Conservation (phyloP, 2,888 invertebrate genomes). For the Tromatobia lineatoria region DNA sequence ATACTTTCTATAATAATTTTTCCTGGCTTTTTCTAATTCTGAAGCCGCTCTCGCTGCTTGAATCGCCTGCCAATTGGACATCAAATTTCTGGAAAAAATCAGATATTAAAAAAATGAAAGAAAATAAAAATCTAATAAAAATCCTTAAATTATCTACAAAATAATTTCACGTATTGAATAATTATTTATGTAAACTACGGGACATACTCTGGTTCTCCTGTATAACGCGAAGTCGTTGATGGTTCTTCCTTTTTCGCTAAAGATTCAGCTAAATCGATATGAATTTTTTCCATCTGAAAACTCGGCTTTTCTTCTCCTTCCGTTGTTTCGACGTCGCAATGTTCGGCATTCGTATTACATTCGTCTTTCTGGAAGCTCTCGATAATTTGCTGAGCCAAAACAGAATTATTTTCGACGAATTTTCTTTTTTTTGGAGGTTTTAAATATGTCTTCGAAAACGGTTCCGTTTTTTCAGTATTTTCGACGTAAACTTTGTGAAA, state of each 20-base stretch:
- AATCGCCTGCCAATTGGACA: background rate
- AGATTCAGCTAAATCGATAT: constrained; percentile 1
- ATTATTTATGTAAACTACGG: background rate
- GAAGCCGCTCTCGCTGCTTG: constrained; percentile 11
- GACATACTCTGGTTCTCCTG: background rate
- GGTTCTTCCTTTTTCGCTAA: background rate
- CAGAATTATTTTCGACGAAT: background rate
- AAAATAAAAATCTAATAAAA: background rate
- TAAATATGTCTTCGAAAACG: background rate
- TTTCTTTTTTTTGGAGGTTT: background rate
- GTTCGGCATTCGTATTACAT: background rate
- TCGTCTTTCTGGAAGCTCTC: background rate
- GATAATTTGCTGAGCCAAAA: no score
- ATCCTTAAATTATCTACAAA: background rate
- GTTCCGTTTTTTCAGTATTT: background rate
- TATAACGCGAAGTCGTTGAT: background rate
- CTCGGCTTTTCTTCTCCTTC: background rate
- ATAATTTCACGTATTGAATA: background rate
- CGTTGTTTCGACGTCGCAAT: background rate
- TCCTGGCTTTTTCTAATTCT: background rate
- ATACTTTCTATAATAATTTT: constrained; percentile 6
- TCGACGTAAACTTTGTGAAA: constrained; percentile 32
- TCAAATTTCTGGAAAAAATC: constrained; percentile 2
- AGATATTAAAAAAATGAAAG: no score
- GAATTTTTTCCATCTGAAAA: constrained; percentile 1